phyloP scores from a whole-genome alignment of 2,113 vertebrate genomes.

The Neolamprologus sp. region DNA sequence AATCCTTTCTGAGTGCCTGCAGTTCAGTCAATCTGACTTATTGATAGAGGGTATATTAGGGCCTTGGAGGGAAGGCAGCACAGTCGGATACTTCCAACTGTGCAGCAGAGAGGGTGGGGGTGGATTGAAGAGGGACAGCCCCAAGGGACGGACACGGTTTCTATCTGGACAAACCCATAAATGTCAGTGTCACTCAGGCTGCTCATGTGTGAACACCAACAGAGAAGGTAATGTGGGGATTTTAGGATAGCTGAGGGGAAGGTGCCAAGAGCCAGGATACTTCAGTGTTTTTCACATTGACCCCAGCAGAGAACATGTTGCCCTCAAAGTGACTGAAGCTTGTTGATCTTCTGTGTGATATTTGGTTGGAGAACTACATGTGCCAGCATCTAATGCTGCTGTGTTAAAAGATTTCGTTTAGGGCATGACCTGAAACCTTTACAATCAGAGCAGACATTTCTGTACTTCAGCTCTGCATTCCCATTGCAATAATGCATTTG shows the following conservation, averaged over 20 bases:
- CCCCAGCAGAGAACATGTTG: not conserved
- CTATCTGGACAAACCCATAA: constrained; percentile 33
- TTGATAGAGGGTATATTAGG: constrained; percentile 14
- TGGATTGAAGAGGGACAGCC: not conserved
- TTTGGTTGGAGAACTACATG: not conserved
- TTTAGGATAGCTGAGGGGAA: not conserved
- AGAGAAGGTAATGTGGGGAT: not conserved
- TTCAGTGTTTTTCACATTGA: not conserved
- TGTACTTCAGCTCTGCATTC: not conserved
- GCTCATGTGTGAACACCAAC: constrained; percentile 48
- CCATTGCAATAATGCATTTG: not conserved
- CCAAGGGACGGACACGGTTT: not conserved
- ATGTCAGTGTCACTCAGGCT: constrained; percentile 58
- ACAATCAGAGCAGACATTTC: not conserved
- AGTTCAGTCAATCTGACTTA: constrained; percentile 24
- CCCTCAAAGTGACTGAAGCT: not conserved
- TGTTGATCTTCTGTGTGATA: not conserved
- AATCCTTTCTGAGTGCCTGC: not conserved
- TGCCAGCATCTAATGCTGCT: not conserved
- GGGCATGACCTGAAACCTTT: not conserved
- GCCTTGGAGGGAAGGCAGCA: not conserved
- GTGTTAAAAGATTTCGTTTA: not conserved
- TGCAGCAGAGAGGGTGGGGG: not conserved
- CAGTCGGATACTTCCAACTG: constrained; percentile 13
- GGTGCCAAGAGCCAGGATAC: constrained; percentile 7